Conservation (phyloP, 1,140 invertebrate genomes). For the Sitodiplosis mosellana region DNA sequence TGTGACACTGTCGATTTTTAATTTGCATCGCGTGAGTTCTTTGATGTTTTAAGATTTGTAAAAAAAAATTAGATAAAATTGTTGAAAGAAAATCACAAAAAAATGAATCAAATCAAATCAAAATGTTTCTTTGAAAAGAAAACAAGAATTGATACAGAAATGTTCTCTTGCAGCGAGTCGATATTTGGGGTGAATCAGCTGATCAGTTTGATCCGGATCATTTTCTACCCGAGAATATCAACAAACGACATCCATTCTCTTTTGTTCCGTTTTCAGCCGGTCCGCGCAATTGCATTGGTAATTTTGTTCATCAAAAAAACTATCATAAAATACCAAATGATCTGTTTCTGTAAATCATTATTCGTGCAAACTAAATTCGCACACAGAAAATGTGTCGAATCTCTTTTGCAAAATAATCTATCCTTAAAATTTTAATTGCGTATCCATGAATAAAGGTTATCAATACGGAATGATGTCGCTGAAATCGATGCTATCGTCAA, state of each 20-base stretch:
- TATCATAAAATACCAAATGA: no score
- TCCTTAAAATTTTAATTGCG: no score
- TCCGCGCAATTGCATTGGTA: slow-evolving; percentile 39
- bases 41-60: no score
- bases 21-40: no score
- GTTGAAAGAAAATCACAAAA: slow-evolving; percentile 13
- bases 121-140: slow-evolving; percentile 27
- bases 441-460: no score
- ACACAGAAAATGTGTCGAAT: no score
- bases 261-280: slow-evolving; percentile 43
- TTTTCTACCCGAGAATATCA: slow-evolving; percentile 35
- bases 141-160: slow-evolving; percentile 13
- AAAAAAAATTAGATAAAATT: no score
- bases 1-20: neutral
- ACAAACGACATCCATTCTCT: slow-evolving; percentile 26
- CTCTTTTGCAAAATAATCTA: no score
- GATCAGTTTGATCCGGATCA: slow-evolving; percentile 46
- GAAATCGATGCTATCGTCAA: neutral
- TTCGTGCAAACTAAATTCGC: no score
- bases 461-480: neutral
- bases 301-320: no score
- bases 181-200: slow-evolving; percentile 37
- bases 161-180: slow-evolving; percentile 5
- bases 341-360: no score
- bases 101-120: slow-evolving; percentile 16